Percentiles rank a stretch among this genome's conserved stretches.
Evolutionary conservation across 2,888 invertebrate genomes (phyloP).

Genomic region (Platycheirus albimanus): DNA sequence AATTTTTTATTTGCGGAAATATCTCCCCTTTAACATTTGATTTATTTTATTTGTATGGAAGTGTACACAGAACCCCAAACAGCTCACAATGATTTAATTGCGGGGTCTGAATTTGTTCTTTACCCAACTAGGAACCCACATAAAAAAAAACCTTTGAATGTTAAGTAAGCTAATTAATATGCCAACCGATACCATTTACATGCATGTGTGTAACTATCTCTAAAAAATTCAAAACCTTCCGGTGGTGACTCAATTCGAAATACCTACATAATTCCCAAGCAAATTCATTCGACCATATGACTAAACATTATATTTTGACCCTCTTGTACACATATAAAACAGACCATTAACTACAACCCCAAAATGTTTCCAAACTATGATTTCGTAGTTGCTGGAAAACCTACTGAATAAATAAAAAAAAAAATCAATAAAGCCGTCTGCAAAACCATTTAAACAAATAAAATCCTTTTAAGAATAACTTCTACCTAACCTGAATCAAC

Average conservation of each 20-base stretch:
- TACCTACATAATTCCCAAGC: neutral
- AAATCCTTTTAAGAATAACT: constrained; percentile 10
- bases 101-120: no score
- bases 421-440: constrained; percentile 45
- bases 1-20: no score
- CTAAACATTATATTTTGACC: constrained; percentile 13
- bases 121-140: no score
- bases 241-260: constrained; percentile 33
- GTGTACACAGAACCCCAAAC: no score
- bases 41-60: no score
- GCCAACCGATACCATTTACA: no score
- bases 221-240: neutral
- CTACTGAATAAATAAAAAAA: constrained; percentile 4
- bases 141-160: no score
- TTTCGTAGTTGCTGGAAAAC: neutral
- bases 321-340: neutral
- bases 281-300: constrained; percentile 20
- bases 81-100: no score
- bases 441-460: neutral
- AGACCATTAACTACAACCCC: constrained; percentile 17
- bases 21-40: no score
- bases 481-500: constrained; percentile 30
- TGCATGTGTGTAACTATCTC: no score
- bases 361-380: neutral
- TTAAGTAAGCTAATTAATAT: no score